Base-by-base conservation (phyloP, 2,113 vertebrate genomes). In the Catharus minimus region DNA sequence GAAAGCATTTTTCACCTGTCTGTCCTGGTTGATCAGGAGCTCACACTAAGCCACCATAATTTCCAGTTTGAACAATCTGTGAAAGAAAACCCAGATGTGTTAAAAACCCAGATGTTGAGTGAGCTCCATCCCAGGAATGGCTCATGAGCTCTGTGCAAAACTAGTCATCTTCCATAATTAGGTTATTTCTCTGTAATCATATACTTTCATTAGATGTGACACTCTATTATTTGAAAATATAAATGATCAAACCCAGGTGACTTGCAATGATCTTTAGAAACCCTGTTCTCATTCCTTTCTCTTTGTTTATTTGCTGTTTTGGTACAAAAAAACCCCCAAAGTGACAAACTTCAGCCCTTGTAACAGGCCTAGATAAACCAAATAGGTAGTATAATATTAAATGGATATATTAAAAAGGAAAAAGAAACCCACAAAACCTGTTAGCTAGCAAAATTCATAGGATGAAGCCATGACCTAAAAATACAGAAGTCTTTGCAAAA, bases 391-490 rank as follows among this genome's bases (percentile, higher is more conserved):
- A 5, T 62, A 66, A 62, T 49, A 86, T 52, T 36, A 58, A 87
- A 44, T 43, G 15, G 23, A 30, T 89, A 30, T 66, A 65, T 39
- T 65, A 13, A 85, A 65, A 39, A 18, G 16, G 32, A 19, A 26
- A 88, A 77, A 50, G 24, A 33, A 15, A 3, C 3, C 12, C 16
- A 41, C 11, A 32, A 27, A 49, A 68, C 15, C 28, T 88, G 20
- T 79, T 94, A 43, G 17, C 30, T 86, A 67, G 56, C 24, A 86
- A 77, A 77, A 74, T 77, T 91, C 47, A 52, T 71, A 41, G 28
- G 56, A 50, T 69, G 38, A 92, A 83, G 38, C 39, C 36, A 33
- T 83, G 85, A 77, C 68, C 79, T 86, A 77, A 95, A 85, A 95
- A 56, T 80, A 86, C 12, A 75, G 49, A 77, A 85, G 13, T 52